phyloP scores from a whole-genome alignment of 2,113 vertebrate species.

The Vireo altiloquus region DNA sequence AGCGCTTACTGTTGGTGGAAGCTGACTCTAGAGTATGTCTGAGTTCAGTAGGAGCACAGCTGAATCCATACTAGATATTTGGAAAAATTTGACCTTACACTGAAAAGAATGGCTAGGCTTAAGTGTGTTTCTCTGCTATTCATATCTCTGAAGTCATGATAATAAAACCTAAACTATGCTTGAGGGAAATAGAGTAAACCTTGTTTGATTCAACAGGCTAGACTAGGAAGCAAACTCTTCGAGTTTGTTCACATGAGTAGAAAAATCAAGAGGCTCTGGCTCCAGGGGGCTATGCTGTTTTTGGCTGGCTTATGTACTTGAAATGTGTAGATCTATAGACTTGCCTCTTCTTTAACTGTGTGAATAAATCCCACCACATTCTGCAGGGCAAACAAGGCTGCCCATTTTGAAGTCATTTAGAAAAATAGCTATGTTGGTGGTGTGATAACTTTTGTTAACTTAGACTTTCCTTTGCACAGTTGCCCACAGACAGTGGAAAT shows the following conservation, averaged over 20 bases:
- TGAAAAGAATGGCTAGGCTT: neutral
- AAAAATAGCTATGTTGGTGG: neutral
- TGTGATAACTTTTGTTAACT: neutral
- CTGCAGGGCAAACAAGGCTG: neutral
- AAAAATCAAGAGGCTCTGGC: neutral
- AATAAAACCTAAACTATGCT: neutral
- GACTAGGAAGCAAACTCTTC: neutral
- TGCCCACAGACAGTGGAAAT: neutral
- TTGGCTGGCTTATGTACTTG: neutral
- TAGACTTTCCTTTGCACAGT: neutral
- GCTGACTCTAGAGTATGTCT: neutral
- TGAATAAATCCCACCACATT: neutral
- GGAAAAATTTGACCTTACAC: neutral
- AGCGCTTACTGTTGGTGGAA: neutral
- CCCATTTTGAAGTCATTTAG: rapidly evolving
- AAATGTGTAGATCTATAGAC: neutral
- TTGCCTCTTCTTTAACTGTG: neutral
- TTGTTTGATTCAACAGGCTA: neutral
- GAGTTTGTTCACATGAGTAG: neutral
- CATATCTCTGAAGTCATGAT: neutral
- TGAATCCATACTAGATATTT: neutral
- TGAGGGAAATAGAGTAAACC: neutral
- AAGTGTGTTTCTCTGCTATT: neutral
- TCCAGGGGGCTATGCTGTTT: neutral
- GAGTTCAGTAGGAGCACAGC: neutral